phyloP scores from a whole-genome alignment of 2,113 vertebrate species.

The Turdus rufiventris region DNA sequence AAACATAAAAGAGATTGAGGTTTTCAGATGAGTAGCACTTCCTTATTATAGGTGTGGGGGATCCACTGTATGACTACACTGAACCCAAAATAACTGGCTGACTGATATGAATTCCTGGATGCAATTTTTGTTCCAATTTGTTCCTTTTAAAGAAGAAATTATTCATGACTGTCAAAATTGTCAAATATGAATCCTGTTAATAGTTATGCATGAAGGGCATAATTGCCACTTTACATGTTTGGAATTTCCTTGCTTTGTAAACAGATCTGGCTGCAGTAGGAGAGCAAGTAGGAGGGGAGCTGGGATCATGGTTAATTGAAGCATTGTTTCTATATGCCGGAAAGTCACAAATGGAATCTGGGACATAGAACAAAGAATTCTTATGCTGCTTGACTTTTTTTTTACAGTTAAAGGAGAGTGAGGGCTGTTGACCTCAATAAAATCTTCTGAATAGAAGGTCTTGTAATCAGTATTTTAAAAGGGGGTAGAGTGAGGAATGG shows the following conservation, averaged over 20 bases:
- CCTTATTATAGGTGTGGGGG: neutral
- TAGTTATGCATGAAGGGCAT: neutral
- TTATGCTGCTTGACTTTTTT: neutral
- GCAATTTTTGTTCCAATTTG: neutral
- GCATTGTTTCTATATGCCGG: neutral
- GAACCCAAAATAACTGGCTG: neutral
- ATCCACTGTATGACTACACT: neutral
- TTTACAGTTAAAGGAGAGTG: neutral
- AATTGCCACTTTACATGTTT: neutral
- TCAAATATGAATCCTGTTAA: neutral
- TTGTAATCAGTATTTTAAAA: neutral
- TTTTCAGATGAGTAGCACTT: neutral
- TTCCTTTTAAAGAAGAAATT: neutral
- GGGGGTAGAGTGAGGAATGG: neutral
- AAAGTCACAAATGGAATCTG: neutral
- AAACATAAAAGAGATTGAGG: neutral
- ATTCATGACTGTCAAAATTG: neutral
- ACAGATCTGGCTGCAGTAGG: neutral
- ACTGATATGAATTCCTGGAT: neutral
- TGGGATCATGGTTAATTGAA: neutral
- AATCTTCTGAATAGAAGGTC: neutral
- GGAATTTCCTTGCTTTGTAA: constrained; percentile 1
- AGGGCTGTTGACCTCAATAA: constrained; percentile 36
- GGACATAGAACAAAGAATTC: neutral
- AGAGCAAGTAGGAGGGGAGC: neutral